Evolutionary conservation across 2,113 vertebrate species (phyloP).

Genomic region (Canis aureus): DNA sequence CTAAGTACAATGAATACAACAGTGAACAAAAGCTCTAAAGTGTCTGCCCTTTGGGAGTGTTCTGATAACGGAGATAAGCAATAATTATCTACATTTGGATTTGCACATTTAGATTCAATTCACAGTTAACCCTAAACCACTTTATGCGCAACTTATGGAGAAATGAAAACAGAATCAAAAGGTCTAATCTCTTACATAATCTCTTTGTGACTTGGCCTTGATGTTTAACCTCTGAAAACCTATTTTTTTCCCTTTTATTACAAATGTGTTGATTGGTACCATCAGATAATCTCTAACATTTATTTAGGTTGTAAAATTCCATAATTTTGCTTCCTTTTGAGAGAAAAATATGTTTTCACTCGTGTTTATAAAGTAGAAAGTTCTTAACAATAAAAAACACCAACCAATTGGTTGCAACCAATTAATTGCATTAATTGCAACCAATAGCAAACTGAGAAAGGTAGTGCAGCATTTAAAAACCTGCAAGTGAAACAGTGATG

Average conservation of each 20-base stretch:
- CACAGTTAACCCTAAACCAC: not conserved
- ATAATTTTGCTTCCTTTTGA: constrained; percentile 52
- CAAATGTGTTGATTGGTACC: not conserved
- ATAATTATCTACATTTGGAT: not conserved
- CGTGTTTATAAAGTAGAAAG: constrained; percentile 37
- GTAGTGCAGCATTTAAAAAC: not conserved
- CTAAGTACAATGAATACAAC: not conserved
- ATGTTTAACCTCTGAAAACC: not conserved
- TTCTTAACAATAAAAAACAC: constrained; percentile 42
- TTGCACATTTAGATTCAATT: not conserved
- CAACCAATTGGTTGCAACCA: too few relatives aligned
- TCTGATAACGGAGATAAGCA: not conserved
- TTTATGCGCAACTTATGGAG: not conserved
- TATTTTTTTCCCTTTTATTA: not conserved
- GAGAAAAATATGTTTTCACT: constrained; percentile 52
- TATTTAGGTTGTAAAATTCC: constrained; percentile 4
- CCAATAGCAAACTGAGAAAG: constrained; percentile 63
- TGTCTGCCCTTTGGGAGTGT: not conserved
- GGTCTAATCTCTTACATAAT: not conserved
- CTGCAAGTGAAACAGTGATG: not conserved
- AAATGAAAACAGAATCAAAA: not conserved
- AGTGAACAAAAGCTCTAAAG: not conserved
- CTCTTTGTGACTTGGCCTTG: not conserved
- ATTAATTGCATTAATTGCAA: constrained; percentile 29
- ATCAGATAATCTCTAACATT: not conserved